These are phyloP conservation scores for Pseudachorutes palmiensis DNA, from an alignment of 1,140 invertebrate species.

Conservation along the genomic window DNA sequence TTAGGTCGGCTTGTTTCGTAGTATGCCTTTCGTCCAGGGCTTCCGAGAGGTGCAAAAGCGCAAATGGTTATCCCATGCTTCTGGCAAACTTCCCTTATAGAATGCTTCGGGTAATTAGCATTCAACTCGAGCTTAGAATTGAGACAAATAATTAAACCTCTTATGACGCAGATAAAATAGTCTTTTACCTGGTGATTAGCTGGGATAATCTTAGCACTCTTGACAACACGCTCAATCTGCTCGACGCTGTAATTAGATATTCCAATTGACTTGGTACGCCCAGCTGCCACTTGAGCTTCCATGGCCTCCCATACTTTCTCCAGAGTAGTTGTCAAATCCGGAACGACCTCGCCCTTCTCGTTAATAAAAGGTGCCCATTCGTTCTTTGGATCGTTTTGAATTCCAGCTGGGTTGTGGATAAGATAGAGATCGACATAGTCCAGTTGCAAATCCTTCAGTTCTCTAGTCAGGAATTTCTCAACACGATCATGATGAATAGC, in stretches of 20 bases:
- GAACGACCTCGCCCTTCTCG: slow-evolving; percentile 43
- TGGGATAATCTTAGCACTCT: slow-evolving; percentile 46
- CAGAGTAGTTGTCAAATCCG: slow-evolving; percentile 62
- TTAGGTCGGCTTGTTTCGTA: slow-evolving; percentile 2
- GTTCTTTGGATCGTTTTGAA: slow-evolving; percentile 37
- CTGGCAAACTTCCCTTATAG: slow-evolving; percentile 43
- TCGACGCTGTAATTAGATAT: slow-evolving; percentile 52
- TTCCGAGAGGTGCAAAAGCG: slow-evolving; percentile 74
- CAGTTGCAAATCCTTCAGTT: slow-evolving; percentile 61
- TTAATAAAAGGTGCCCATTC: slow-evolving; percentile 21
- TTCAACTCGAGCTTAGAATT: slow-evolving; percentile 41
- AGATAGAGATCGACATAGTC: slow-evolving; percentile 72
- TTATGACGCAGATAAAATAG: background rate
- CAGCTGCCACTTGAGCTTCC: slow-evolving; percentile 40
- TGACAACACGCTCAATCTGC: slow-evolving; percentile 48
- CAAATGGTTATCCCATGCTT: slow-evolving; percentile 51
- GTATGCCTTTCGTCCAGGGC: slow-evolving; percentile 47
- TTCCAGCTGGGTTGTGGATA: slow-evolving; percentile 43
- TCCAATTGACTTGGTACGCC: slow-evolving; percentile 55
- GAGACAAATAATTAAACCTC: background rate
- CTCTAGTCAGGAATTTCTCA: slow-evolving; percentile 55
- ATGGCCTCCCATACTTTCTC: slow-evolving; percentile 60
- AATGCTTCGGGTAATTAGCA: slow-evolving; percentile 45
- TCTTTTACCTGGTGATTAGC: slow-evolving; percentile 45
- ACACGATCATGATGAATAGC: slow-evolving; percentile 45